Evolutionary conservation across 2,888 invertebrate genomes (phyloP).

Genomic region (Catocala fraxini): DNA sequence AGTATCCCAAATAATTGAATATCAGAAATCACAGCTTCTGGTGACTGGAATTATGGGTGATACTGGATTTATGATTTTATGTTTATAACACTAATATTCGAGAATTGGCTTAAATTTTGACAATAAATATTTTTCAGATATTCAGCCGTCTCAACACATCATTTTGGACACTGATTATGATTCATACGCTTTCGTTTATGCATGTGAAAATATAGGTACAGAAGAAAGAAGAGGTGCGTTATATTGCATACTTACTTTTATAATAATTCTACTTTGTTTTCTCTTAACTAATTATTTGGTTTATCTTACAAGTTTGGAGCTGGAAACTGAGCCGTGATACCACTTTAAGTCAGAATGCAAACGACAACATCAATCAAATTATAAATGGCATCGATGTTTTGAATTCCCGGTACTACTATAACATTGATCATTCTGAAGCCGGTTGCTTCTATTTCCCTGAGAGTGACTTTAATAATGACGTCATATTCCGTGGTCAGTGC

Average conservation of each 20-base stretch:
- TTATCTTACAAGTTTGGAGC: constrained; percentile 56
- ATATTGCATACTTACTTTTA: background rate
- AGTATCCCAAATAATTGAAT: too few relatives aligned
- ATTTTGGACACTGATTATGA: constrained; percentile 29
- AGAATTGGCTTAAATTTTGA: too few relatives aligned
- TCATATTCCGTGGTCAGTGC: constrained; percentile 55
- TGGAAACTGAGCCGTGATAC: constrained; percentile 69
- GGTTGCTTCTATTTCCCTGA: constrained; percentile 64
- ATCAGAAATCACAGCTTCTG: too few relatives aligned
- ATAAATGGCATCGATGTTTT: constrained; percentile 47
- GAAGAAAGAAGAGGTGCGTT: constrained; percentile 18
- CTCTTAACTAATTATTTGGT: background rate
- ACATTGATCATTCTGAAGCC: constrained; percentile 46
- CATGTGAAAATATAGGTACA: constrained; percentile 3
- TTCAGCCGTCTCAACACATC: constrained; percentile 7
- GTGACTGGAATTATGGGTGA: too few relatives aligned
- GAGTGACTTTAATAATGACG: constrained; percentile 33
- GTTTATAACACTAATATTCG: too few relatives aligned
- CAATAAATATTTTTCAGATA: constrained; percentile 1
- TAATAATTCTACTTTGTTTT: background rate
- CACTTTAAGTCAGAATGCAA: constrained; percentile 37
- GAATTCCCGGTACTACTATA: constrained; percentile 55
- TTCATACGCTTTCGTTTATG: constrained; percentile 28
- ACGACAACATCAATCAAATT: constrained; percentile 39
- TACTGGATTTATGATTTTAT: too few relatives aligned